Evolutionary conservation across 2,797 vertebrate species (phyloP).

Genomic region (Hoplostethus mediterraneus): DNA sequence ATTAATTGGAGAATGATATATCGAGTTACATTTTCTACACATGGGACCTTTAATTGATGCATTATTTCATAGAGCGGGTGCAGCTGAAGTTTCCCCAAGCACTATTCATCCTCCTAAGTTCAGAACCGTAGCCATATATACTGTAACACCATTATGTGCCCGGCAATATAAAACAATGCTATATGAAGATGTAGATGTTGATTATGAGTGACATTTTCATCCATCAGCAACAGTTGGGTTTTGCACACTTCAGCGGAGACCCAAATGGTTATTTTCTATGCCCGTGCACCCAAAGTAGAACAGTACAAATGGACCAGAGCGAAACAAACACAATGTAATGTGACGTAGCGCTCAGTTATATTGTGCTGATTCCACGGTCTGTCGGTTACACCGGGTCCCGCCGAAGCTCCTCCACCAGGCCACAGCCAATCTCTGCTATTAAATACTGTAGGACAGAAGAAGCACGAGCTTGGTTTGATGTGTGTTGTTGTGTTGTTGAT

Average conservation of each 20-base stretch:
- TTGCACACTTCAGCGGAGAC: slow-evolving; percentile 54
- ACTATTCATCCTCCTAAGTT: background rate
- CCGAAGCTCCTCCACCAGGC: slow-evolving; percentile 17
- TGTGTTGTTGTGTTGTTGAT: background rate
- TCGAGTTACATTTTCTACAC: too few relatives aligned
- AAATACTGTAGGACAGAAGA: background rate
- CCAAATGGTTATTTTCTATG: slow-evolving; percentile 57
- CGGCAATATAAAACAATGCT: background rate
- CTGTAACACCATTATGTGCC: slow-evolving; percentile 8
- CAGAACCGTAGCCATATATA: background rate
- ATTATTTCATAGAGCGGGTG: background rate
- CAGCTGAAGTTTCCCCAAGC: background rate
- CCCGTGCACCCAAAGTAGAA: slow-evolving; percentile 54
- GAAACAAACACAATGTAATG: slow-evolving; percentile 56
- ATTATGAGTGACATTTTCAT: slow-evolving; percentile 65
- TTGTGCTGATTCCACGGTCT: slow-evolving; percentile 46
- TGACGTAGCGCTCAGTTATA: slow-evolving; percentile 51
- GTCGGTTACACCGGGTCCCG: slow-evolving; percentile 49
- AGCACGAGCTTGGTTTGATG: background rate
- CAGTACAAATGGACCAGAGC: slow-evolving; percentile 59
- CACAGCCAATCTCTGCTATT: slow-evolving; percentile 18
- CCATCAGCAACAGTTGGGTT: slow-evolving; percentile 56
- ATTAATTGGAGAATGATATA: too few relatives aligned
- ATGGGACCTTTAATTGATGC: background rate
- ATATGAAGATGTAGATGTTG: slow-evolving; percentile 52